Base-by-base conservation (phyloP, 1,140 invertebrate species). In the Drosophila kanapiae region DNA sequence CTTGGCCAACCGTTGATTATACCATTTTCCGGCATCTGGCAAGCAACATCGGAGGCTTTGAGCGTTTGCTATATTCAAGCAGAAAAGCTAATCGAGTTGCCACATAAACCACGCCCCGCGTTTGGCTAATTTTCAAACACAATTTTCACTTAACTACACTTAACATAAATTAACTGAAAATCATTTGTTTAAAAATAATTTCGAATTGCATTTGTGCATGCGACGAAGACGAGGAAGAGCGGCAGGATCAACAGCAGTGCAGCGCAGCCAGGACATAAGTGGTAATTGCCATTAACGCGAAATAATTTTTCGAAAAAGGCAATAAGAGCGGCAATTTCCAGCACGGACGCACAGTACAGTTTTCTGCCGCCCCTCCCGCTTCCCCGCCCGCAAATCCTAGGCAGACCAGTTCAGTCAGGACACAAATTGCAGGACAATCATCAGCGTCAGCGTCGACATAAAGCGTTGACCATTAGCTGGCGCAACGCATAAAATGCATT, bases 221-320 rank as follows among this genome's bases (percentile, higher is more conserved):
- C 40, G 29, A 47, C 47, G 38, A 58, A 59, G 64, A 60, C 37
- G 63, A 51, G 69, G 40, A 27, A 16, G 37, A 48, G 56, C 38
- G 45, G 58, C 57, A 45, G 71, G 68, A 60, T 27, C 58, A 54
- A n/a, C 53, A 40, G 38, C 69, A 62, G 33, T n/a, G 35, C 54
- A 60, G 57, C 18, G 18, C 68, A 37, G 45, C 43, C 58, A 65
- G 76, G 56, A 67, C 82, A 83, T 79, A 90, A 84, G 84, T 88
- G 85, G 84, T 90, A 88, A 90, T 90, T 85, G 84, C 85, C 84
- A 90, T 88, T 88, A 88, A 90, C 81, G 85, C 78, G 75, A 81
- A 88, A 88, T 90, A 90, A 88, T 88, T 90, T 88, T 84, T 78
- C 70, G 81, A 75, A 88, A 72, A 88, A 68, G 65, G 84, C 85